Conservation (phyloP, 2,113 vertebrate genomes). For the Pleuronectes platessa region DNA sequence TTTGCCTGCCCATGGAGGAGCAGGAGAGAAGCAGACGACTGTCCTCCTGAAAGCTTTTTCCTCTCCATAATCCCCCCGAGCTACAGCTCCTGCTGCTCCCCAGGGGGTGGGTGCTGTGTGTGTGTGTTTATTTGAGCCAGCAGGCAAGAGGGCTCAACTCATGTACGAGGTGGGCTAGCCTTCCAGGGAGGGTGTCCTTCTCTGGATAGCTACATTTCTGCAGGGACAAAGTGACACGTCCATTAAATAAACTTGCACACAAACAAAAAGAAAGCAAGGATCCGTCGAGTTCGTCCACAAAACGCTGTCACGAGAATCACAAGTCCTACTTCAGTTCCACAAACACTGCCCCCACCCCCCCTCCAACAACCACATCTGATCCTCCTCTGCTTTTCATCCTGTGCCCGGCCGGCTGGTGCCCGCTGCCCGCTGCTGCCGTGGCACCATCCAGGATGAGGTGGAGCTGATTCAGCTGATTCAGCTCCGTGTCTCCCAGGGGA, state of each 20-base stretch:
- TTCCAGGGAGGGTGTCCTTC: conserved; percentile 34
- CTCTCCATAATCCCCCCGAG: conserved; percentile 82
- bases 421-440: conserved; percentile 36
- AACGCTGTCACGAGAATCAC: conserved; percentile 30
- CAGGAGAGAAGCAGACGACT: conserved; percentile 81
- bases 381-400: conserved; percentile 58
- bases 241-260: conserved; percentile 34
- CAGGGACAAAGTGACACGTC: conserved; percentile 44
- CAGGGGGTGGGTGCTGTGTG: conserved; percentile 64
- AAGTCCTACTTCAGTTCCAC: conserved; percentile 21
- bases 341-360: conserved; percentile 42
- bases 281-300: conserved; percentile 51
- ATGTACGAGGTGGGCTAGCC: conserved; percentile 47
- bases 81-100: conserved; percentile 78
- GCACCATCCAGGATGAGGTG: conserved; percentile 45
- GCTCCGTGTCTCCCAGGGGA: conserved; percentile 18
- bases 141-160: conserved; percentile 55
- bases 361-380: conserved; percentile 48
- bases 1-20: conserved; percentile 75
- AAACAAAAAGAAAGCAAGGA: conserved; percentile 25
- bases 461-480: conserved; percentile 32
- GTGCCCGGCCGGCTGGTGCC: conserved; percentile 55
- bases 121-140: conserved; percentile 61
- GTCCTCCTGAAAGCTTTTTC: conserved; percentile 78
- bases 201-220: conserved; percentile 47